These are phyloP conservation scores for Campylorhamphus procurvoides DNA, from an alignment of 2,113 vertebrate species.

Conservation along the genomic window DNA sequence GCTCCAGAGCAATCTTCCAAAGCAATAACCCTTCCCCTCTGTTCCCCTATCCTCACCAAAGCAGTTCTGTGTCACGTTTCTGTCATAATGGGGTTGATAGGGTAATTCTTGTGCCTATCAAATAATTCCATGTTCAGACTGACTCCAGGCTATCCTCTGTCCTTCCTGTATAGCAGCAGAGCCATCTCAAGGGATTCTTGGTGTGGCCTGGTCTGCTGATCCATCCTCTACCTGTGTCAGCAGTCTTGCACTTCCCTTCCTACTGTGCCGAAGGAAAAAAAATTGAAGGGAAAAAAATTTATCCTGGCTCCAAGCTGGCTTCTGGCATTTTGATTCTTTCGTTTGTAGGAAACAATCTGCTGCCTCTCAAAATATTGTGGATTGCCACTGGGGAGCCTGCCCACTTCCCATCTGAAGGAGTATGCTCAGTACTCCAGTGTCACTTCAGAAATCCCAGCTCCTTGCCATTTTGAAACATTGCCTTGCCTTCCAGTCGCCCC, in stretches of 20 bases:
- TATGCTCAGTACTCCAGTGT: fast-evolving
- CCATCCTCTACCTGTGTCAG: neutral
- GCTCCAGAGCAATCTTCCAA: neutral
- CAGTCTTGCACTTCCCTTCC: neutral
- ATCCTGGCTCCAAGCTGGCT: neutral
- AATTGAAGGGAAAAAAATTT: neutral
- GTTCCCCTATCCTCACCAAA: neutral
- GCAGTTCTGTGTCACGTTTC: neutral
- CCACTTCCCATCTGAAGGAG: conserved; percentile 32
- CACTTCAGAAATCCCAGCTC: neutral
- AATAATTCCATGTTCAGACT: neutral
- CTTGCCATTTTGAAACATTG: neutral
- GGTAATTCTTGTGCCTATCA: neutral
- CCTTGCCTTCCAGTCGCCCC: neutral
- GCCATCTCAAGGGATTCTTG: neutral
- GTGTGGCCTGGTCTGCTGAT: neutral
- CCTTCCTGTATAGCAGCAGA: neutral
- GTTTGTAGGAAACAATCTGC: conserved; percentile 50
- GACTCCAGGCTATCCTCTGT: neutral
- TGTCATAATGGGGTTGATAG: neutral
- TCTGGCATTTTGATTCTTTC: conserved; percentile 21
- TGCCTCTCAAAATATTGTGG: conserved; percentile 46
- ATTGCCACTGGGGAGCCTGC: neutral
- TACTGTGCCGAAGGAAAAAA: neutral
- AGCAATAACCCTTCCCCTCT: neutral